Base-by-base conservation (phyloP, 2,113 vertebrate genomes). In the Polypterus bichir region DNA sequence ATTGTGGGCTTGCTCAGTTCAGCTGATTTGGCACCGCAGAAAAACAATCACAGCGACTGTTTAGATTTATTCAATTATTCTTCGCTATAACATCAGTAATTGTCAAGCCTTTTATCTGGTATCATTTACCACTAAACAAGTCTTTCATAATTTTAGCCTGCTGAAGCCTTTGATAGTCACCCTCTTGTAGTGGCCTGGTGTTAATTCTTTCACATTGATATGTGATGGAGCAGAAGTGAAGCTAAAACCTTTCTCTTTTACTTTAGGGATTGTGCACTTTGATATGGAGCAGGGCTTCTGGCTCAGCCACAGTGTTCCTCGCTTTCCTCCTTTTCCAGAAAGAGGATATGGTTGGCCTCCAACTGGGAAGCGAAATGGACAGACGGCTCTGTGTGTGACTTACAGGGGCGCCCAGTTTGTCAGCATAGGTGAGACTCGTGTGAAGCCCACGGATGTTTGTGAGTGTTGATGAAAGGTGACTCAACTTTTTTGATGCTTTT, bases 211-310 rank as follows among this genome's bases (percentile, higher is more conserved):
- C 27, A 27, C 27, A 27, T 27, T 27, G 27, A 27, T 27, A 27
- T 27, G 27, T 2, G 27, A 27, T 27, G 27, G 27, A 27, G 27
- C 27, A 27, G 2, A 27, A 27, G 27, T 27, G 27, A 27, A 27
- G 27, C 27, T 27, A 27, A 27, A 27, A 27, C 27, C 27, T 27
- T 27, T 27, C 27, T 27, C 27, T 27, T 27, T 27, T 27, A 62
- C 52, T 69, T 53, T 76, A 98, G 92, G 92, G 56, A 73, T 84
- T 48, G 67, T 97, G 68, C 76, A 91, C 64, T 89, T 92, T 81
- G 86, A 92, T 74, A 80, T 65, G 71, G 72, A 73, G 58, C 91
- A 92, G 74, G 93, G 93, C 61, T 93, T 97, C 76, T 97, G 91
- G 92, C 59, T 94, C 59, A 88, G 85, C 57, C 93, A 94, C 81